These are phyloP conservation scores for Delphinapterus leucas DNA, from an alignment of 2,113 vertebrate species.

Conservation along the genomic window DNA sequence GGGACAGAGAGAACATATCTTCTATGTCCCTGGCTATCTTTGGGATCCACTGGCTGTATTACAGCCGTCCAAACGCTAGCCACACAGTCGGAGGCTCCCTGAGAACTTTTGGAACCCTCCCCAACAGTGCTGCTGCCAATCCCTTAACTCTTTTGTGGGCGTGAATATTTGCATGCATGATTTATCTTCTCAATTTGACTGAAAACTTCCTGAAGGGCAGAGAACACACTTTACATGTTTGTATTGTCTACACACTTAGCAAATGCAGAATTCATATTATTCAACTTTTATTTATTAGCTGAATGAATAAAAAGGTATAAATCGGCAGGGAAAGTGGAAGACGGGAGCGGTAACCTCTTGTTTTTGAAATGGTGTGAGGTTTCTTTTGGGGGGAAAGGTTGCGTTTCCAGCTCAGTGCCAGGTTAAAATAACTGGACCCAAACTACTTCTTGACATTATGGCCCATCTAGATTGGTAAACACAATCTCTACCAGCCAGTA, in stretches of 20 bases:
- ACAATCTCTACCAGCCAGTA: neutral
- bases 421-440: neutral
- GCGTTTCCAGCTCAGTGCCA: neutral
- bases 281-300: neutral
- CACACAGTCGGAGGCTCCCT: neutral
- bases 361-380: neutral
- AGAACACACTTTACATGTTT: neutral
- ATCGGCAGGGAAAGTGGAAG: neutral
- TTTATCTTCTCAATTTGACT: neutral
- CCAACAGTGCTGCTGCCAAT: accelerated
- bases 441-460: neutral
- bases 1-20: neutral
- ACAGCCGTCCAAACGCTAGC: too few relatives aligned
- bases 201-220: neutral
- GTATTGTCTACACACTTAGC: neutral
- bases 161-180: neutral
- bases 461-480: neutral
- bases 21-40: accelerated
- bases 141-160: neutral
- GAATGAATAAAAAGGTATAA: neutral
- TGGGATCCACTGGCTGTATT: too few relatives aligned
- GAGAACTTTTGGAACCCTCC: neutral
- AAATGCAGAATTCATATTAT: neutral
- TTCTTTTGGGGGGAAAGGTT: neutral
- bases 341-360: neutral